Evolutionary conservation across 2,797 vertebrate species (phyloP).

Genomic region (Thunnus albacares): DNA sequence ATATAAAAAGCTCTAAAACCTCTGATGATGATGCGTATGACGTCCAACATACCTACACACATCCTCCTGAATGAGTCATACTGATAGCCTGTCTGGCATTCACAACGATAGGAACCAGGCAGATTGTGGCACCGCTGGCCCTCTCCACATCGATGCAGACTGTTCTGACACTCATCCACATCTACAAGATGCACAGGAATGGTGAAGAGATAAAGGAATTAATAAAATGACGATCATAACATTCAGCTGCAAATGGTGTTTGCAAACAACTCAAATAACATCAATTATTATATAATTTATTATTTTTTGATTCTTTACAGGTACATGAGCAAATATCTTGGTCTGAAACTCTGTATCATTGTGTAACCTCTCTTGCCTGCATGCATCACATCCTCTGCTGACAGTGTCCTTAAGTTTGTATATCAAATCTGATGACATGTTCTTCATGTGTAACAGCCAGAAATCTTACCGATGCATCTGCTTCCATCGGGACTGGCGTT

Average conservation of each 20-base stretch:
- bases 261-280: neutral
- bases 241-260: neutral
- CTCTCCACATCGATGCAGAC: conserved; percentile 88
- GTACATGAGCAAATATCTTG: neutral
- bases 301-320: neutral
- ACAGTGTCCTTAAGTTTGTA: conserved; percentile 1
- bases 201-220: neutral
- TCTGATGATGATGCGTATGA: neutral
- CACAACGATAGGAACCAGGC: conserved; percentile 93
- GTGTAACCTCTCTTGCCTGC: neutral
- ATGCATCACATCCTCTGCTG: neutral
- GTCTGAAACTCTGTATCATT: neutral
- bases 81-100: conserved; percentile 94
- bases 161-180: conserved; percentile 91
- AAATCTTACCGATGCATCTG: conserved; percentile 90
- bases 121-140: conserved; percentile 93
- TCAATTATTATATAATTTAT: neutral
- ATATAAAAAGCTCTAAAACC: neutral
- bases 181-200: conserved; percentile 80
- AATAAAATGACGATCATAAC: neutral
- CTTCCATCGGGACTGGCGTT: conserved; percentile 90
- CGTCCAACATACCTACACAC: conserved; percentile 89
- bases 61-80: conserved; percentile 89
- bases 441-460: neutral
- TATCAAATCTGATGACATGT: neutral